Conservation (phyloP, 1,140 invertebrate genomes). For the Drosophila hydei region DNA sequence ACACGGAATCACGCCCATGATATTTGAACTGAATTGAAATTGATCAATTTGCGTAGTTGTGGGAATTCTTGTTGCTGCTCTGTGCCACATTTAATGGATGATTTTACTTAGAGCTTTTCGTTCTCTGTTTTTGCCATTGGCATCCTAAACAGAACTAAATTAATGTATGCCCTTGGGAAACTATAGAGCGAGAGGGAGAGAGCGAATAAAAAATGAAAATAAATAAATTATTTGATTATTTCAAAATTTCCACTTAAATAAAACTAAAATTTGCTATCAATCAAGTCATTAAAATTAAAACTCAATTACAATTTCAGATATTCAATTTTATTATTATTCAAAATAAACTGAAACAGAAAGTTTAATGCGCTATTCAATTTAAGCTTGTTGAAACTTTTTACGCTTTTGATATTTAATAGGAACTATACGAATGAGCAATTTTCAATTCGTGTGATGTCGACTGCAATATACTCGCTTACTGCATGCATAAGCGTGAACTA, state of each 20-base stretch:
- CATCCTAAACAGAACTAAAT: constrained; percentile 30
- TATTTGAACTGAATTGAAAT: constrained; percentile 80
- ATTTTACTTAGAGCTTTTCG: constrained; percentile 13
- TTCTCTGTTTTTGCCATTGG: too few species aligned
- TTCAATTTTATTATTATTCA: too few species aligned
- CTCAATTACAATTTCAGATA: not conserved
- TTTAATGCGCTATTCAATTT: too few species aligned
- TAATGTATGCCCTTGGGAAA: constrained; percentile 58
- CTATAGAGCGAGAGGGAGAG: not conserved
- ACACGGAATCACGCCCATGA: constrained; percentile 73
- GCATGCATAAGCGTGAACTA: too few species aligned
- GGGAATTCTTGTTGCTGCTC: constrained; percentile 70
- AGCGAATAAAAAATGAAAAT: constrained; percentile 23
- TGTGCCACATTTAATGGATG: constrained; percentile 71
- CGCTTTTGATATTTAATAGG: too few species aligned
- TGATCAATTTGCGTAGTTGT: constrained; percentile 78
- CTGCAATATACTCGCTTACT: too few species aligned
- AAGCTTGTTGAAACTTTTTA: too few species aligned
- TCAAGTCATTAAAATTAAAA: constrained; percentile 3
- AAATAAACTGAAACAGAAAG: too few species aligned
- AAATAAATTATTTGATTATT: constrained; percentile 9
- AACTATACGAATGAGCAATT: too few species aligned
- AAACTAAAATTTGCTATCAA: constrained; percentile 15
- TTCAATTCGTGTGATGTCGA: too few species aligned
- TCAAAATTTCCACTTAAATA: constrained; percentile 20